Base-by-base conservation (phyloP, 2,888 invertebrate species). In the Thereva unica region DNA sequence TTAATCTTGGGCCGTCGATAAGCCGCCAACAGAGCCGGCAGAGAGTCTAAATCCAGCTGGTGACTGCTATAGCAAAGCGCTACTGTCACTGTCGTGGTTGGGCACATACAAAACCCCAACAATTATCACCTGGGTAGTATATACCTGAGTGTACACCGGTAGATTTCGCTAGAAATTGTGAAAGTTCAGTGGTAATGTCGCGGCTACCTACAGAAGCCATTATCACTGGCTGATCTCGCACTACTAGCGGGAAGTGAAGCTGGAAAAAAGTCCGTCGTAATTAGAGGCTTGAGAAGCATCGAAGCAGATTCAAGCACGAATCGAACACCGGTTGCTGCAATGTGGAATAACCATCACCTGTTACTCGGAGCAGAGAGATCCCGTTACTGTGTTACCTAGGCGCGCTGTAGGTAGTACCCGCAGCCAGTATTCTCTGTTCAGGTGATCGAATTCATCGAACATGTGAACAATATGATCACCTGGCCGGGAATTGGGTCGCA, bases 391-490 rank as follows among this genome's bases (percentile, higher is more conserved):
- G 45, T 23, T 45, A 45, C 45, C 54, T 54, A 45, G 54, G 45
- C 64, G 47, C 12, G 61, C 42, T 34, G 50, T 47, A 47, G 10
- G 9, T 42, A 42, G 9, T 42, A 42, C 42, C 7, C 7, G 42
- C 9, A 42, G 42, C 9, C 42, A 42, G 42, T 42, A 42, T 23
- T 23, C 23, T 23, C 23, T 50, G 37, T 41, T 38, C 64, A 64
- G 47, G 38, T 64, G 64, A 64, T 64, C 64, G 64, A 64, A 55
- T 53, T 35, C 64, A 40, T 54, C 40, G 45, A 64, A 55, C 54
- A 64, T 64, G 41, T 64, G 64, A 64, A 64, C 64, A 64, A 64
- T 64, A 64, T 64, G 64, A 54, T 64, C 64, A 64, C 64, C 47
- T 64, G 64, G 64, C 23, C 45, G 45, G 64, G 47, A 64, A 64